A percentile compares a stretch with the other conserved stretches of the same genome.
Evolutionary conservation across 2,113 vertebrate species (phyloP).

Genomic region (Eretmochelys imbricata): DNA sequence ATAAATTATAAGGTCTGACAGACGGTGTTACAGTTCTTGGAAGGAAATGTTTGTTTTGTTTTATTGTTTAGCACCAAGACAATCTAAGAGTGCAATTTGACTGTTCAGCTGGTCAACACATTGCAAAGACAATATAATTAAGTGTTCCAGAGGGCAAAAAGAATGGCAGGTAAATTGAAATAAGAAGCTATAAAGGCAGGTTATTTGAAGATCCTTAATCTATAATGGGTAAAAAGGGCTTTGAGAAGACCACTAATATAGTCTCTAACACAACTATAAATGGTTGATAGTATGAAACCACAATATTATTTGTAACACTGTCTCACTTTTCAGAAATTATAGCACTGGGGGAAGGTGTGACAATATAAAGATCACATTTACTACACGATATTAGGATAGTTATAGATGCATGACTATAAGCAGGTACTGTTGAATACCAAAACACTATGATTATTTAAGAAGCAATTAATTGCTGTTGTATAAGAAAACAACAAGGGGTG

Average conservation of each 20-base stretch:
- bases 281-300: neutral
- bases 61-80: neutral
- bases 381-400: neutral
- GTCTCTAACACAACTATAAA: neutral
- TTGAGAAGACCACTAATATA: neutral
- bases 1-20: neutral
- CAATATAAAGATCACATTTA: neutral
- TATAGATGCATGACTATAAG: neutral
- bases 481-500: slow-evolving; percentile 28
- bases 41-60: neutral
- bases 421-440: neutral
- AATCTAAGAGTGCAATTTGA: neutral
- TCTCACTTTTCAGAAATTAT: neutral
- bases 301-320: neutral
- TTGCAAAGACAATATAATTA: neutral
- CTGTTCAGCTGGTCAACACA: neutral
- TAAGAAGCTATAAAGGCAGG: neutral
- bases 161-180: neutral
- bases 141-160: neutral
- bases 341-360: neutral
- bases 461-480: slow-evolving; percentile 25
- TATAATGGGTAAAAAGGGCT: neutral
- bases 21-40: neutral
- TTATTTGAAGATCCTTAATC: slow-evolving; percentile 4
- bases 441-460: slow-evolving; percentile 28